phyloP scores from a whole-genome alignment of 2,888 invertebrate species.

The Stenolophus ochropezus region DNA sequence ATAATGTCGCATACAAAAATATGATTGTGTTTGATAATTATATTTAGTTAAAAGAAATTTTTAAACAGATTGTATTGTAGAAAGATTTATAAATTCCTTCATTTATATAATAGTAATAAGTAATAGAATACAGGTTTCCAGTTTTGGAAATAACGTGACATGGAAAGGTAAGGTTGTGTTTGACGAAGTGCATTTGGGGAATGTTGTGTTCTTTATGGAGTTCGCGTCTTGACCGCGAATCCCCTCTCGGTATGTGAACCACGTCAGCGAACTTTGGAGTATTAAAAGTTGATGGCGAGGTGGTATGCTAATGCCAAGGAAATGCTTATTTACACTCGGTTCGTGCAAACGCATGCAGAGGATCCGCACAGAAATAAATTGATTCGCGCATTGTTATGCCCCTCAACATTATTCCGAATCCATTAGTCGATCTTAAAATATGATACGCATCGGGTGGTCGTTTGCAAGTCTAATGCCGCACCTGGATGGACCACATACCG shows the following conservation, averaged over 20 bases:
- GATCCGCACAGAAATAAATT: constrained; percentile 41
- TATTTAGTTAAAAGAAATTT: no score
- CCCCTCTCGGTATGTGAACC: constrained; percentile 45
- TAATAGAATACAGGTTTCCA: no score
- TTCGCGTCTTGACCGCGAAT: not conserved
- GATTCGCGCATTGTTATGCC: constrained; percentile 55
- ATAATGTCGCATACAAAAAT: no score
- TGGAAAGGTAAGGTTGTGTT: no score
- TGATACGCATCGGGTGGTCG: constrained; percentile 61
- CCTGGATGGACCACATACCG: constrained; percentile 1
- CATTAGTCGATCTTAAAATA: constrained; percentile 63
- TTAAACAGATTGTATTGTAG: no score
- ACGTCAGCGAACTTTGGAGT: constrained; percentile 36
- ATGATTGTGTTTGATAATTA: no score
- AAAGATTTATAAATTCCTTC: no score
- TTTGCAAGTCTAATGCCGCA: constrained; percentile 62
- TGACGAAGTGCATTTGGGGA: no score
- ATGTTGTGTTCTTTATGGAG: not conserved
- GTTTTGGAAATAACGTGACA: no score
- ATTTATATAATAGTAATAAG: no score
- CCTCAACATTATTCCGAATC: constrained; percentile 61
- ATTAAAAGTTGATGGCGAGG: constrained; percentile 55
- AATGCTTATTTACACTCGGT: constrained; percentile 51
- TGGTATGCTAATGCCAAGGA: constrained; percentile 54
- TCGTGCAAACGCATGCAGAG: constrained; percentile 14